phyloP scores from a whole-genome alignment of 2,797 vertebrate genomes.

The Neopelma chrysocephalum region DNA sequence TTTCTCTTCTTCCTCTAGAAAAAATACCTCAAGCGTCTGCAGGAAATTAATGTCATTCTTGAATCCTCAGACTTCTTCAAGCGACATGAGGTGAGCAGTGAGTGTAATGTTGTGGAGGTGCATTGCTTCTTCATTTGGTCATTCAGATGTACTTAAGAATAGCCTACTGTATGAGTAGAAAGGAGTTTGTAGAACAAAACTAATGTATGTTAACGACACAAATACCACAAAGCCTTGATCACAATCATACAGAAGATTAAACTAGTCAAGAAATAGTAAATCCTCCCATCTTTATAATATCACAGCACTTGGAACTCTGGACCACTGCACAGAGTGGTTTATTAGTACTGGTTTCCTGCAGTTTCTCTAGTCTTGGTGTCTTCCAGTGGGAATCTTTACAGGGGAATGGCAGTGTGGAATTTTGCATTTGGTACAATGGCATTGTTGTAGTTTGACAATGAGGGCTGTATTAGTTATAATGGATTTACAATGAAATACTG shows the following conservation, averaged over 20 bases:
- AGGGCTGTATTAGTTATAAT: neutral
- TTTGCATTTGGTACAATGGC: neutral
- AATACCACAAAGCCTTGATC: neutral
- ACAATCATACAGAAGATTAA: neutral
- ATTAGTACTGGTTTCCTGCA: neutral
- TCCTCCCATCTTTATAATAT: neutral
- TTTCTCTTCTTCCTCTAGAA: conserved; percentile 72
- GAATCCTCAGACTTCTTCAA: conserved; percentile 91
- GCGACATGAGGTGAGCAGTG: conserved; percentile 87
- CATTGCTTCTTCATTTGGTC: neutral
- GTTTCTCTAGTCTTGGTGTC: neutral
- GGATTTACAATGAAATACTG: neutral
- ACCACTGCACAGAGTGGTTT: neutral
- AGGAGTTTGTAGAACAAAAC: neutral
- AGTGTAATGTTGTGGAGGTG: neutral
- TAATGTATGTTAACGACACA: neutral
- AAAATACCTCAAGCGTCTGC: conserved; percentile 89
- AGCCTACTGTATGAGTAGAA: neutral
- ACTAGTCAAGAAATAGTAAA: neutral
- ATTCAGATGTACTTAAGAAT: neutral
- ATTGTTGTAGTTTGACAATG: neutral
- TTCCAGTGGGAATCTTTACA: neutral
- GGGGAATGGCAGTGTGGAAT: neutral
- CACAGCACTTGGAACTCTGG: neutral
- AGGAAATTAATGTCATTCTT: conserved; percentile 86